phyloP scores from a whole-genome alignment of 2,888 invertebrate species.

The Phortica magna region DNA sequence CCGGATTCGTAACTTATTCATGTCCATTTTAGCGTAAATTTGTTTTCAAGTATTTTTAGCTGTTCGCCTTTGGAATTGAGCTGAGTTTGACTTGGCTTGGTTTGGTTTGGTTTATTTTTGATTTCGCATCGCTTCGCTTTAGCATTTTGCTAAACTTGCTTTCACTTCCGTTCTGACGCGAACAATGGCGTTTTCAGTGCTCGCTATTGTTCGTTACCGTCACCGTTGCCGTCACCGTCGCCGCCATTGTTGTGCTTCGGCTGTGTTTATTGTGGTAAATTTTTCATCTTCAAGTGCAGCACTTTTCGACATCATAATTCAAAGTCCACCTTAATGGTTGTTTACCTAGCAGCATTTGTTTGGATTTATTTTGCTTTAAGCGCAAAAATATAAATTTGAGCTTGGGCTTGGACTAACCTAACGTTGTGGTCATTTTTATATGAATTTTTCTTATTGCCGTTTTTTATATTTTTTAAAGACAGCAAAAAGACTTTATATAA shows the following conservation, averaged over 20 bases:
- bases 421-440: not conserved
- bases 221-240: not conserved
- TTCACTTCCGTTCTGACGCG: constrained; percentile 23
- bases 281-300: constrained; percentile 63
- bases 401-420: not conserved
- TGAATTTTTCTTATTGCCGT: not conserved
- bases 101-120: constrained; percentile 43
- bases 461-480: no score
- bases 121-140: constrained; percentile 29
- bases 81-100: constrained; percentile 27
- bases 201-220: not conserved
- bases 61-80: not conserved
- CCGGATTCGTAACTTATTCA: constrained; percentile 60
- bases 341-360: constrained; percentile 56
- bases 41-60: constrained; percentile 48
- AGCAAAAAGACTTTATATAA: no score
- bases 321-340: constrained; percentile 62
- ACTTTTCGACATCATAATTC: constrained; percentile 60
- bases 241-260: constrained; percentile 22
- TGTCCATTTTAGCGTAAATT: constrained; percentile 64
- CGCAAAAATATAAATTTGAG: not conserved
- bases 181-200: constrained; percentile 25
- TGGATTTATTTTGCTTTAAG: constrained; percentile 24
- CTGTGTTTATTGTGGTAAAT: constrained; percentile 57
- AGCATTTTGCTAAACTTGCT: constrained; percentile 48